phyloP scores from a whole-genome alignment of 2,797 vertebrate genomes.

The Rhabdophis nuchalis region DNA sequence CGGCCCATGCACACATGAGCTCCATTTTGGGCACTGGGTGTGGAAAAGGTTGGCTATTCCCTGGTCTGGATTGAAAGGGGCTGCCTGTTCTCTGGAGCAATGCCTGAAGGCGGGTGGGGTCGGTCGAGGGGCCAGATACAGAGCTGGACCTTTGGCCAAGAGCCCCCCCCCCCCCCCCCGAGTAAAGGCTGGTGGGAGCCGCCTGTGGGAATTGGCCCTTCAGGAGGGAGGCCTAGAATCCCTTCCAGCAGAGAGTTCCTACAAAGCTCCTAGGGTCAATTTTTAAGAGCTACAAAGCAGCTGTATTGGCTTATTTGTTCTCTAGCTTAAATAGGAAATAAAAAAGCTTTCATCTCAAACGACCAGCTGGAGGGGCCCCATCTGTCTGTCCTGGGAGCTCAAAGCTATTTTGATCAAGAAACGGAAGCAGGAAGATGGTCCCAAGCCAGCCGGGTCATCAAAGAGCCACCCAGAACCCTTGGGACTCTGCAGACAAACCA shows the following conservation, averaged over 20 bases:
- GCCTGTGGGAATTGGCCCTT: neutral
- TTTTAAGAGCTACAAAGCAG: neutral
- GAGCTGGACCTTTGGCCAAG: no score
- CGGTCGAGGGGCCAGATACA: no score
- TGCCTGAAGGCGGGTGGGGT: accelerated
- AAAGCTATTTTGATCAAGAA: no score
- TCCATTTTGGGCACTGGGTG: no score
- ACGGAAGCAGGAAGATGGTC: neutral
- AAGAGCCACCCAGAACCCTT: neutral
- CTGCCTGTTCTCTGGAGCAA: neutral
- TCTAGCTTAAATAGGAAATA: neutral
- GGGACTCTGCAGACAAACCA: neutral
- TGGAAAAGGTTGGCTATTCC: no score
- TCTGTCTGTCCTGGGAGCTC: neutral
- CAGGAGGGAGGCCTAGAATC: neutral
- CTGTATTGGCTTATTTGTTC: neutral
- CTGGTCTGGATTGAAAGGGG: neutral
- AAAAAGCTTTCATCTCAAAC: neutral
- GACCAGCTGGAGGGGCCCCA: neutral
- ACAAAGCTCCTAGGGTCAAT: neutral
- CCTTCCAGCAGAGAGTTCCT: neutral
- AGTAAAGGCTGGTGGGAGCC: no score
- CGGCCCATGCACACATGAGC: no score
- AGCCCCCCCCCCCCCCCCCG: no score
- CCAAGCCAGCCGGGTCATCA: neutral